Evolutionary conservation across 2,888 invertebrate species (phyloP).

Genomic region (Nebria brevicollis): DNA sequence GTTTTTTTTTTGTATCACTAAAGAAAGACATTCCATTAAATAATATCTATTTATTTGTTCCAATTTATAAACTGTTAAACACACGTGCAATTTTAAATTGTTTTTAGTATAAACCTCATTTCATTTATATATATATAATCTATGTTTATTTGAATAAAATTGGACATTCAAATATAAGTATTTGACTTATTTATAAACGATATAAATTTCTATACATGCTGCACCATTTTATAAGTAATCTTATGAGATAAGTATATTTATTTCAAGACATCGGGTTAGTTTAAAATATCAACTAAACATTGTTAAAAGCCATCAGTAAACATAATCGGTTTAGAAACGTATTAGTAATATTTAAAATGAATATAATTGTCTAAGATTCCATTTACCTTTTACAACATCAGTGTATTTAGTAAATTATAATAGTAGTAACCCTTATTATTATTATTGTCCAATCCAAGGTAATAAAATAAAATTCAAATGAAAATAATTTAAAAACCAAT

Average conservation of each 20-base stretch:
- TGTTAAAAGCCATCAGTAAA: neutral
- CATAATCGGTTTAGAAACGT: too few relatives aligned
- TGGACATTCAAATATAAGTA: neutral
- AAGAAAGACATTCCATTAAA: slow-evolving; percentile 28
- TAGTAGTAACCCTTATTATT: too few relatives aligned
- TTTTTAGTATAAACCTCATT: neutral
- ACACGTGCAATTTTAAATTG: slow-evolving; percentile 7
- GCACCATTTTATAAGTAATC: slow-evolving; percentile 29
- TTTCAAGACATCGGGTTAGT: neutral
- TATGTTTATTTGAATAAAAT: slow-evolving; percentile 2
- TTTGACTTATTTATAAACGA: slow-evolving; percentile 2
- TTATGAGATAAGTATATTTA: slow-evolving; percentile 17
- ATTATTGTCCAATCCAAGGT: too few relatives aligned
- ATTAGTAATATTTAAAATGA: too few relatives aligned
- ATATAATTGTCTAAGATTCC: too few relatives aligned
- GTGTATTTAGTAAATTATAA: too few relatives aligned
- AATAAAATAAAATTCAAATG: too few relatives aligned
- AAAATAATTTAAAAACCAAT: too few relatives aligned
- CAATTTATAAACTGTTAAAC: slow-evolving; percentile 25
- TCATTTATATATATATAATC: too few relatives aligned
- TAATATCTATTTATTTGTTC: slow-evolving; percentile 14
- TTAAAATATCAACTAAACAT: neutral
- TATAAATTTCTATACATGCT: slow-evolving; percentile 19
- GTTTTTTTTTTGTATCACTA: neutral
- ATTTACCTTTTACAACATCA: too few relatives aligned